Evolutionary conservation across 2,888 invertebrate species (phyloP), one percentile per base, ranked within the genome.

Genomic region (Chouioia cunea): DNA sequence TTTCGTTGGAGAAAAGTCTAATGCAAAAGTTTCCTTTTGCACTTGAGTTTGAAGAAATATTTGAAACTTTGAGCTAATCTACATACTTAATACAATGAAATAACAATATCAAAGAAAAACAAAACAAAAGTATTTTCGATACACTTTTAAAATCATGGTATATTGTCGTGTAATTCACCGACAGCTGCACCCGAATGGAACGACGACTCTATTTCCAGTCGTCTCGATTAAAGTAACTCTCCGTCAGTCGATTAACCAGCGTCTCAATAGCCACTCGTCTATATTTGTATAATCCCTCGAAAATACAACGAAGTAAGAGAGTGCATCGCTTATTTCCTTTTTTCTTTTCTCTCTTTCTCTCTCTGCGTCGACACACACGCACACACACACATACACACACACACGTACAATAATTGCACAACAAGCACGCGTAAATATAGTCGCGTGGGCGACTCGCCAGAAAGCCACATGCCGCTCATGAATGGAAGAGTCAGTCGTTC

Each of bases 141-240:
- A 36, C 36, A 36, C 36, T 10, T 36, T 12, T 36, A 36, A 36
- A 36, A 36, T 10, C 36, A 36, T 6, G 36, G 36, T 62, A 73
- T 74, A 77, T 77, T 75, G 76, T 75, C 76, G 75, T 74, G 50
- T 59, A 58, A 54, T 56, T 62, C 36, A 54, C 63, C n/a, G 52
- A 57, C 58, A 43, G 44, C 56, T 58, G 54, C 20, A 50, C 57
- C n/a, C 52, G 18, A 16, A 64, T 15, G 20, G 47, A 27, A 15
- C 23, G 22, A n/a, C 50, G 8, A 44, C 53, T n/a, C 52, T 43
- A 52, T 60, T 8, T 36, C 57, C 53, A 58, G 36, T 47, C 10
- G 36, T 36, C 36, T 36, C 36, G 36, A 36, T 36, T 36, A 36
- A 36, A 36, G 36, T 12, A 10, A 6, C 56, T 48, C 47, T 59